These are phyloP conservation scores for Zenarchopterus dispar DNA, from an alignment of 2,797 vertebrate species.

Conservation along the genomic window DNA sequence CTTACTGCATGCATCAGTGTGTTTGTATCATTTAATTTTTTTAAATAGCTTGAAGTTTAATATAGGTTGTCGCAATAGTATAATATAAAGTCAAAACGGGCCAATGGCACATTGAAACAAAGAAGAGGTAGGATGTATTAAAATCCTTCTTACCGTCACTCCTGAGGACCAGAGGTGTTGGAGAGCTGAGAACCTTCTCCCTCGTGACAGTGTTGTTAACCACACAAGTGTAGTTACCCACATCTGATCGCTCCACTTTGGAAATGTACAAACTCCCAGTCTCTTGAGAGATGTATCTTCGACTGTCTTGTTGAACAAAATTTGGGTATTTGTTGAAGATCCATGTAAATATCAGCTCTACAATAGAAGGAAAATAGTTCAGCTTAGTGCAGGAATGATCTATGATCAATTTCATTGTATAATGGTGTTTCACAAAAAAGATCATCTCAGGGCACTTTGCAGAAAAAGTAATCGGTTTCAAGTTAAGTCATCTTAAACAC, in stretches of 20 bases:
- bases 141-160: slow-evolving; percentile 85
- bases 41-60: not conserved
- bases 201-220: slow-evolving; percentile 86
- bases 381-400: not conserved
- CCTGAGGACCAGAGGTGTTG: slow-evolving; percentile 91
- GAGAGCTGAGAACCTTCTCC: slow-evolving; percentile 87
- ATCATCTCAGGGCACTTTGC: too few relatives aligned
- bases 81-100: not conserved
- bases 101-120: not conserved
- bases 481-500: too few relatives aligned
- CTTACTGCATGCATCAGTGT: not conserved
- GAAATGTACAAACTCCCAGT: slow-evolving; percentile 95
- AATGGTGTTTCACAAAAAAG: too few relatives aligned
- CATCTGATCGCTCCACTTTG: slow-evolving; percentile 92
- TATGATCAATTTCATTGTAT: too few relatives aligned
- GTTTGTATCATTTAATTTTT: not conserved
- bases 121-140: not conserved
- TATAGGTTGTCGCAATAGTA: too few relatives aligned
- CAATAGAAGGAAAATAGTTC: slow-evolving; percentile 20
- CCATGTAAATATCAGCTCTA: slow-evolving; percentile 92
- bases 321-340: slow-evolving; percentile 94
- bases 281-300: slow-evolving; percentile 93
- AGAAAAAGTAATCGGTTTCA: too few relatives aligned
- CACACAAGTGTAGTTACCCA: slow-evolving; percentile 95
- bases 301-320: slow-evolving; percentile 91